phyloP scores from a whole-genome alignment of 2,888 invertebrate genomes.

The Hemicrepidius hirtus region DNA sequence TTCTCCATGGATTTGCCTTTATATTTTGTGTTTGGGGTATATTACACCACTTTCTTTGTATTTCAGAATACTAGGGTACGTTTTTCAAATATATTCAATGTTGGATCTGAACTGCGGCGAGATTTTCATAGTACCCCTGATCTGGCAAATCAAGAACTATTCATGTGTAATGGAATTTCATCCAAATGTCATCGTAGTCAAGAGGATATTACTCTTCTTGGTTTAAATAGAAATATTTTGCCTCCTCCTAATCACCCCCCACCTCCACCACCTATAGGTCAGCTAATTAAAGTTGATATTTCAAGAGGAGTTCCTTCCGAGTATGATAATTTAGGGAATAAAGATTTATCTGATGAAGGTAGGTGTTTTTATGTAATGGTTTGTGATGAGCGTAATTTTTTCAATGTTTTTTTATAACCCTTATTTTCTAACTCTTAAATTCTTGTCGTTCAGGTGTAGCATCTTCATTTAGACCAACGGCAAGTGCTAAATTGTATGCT shows the following conservation, averaged over 20 bases:
- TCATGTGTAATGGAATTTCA: constrained; percentile 51
- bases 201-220: constrained; percentile 77
- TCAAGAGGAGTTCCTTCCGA: constrained; percentile 63
- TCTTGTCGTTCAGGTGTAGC: constrained; percentile 74
- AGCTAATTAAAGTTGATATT: constrained; percentile 82
- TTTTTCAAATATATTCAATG: constrained; percentile 72
- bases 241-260: constrained; percentile 88
- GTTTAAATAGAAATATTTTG: constrained; percentile 70
- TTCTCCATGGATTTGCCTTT: no score
- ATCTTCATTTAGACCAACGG: constrained; percentile 93
- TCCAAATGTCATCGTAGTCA: constrained; percentile 80
- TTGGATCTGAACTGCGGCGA: constrained; percentile 79
- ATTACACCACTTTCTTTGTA: constrained; percentile 40
- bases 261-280: constrained; percentile 81
- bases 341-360: constrained; percentile 67
- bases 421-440: constrained; percentile 57
- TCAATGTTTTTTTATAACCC: neutral
- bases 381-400: neutral
- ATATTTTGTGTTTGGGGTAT: no score
- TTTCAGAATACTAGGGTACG: constrained; percentile 74
- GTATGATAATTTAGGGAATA: constrained; percentile 65
- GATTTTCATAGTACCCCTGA: constrained; percentile 95
- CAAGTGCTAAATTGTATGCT: constrained; percentile 90
- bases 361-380: constrained; percentile 45
- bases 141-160: constrained; percentile 74